phyloP scores from a whole-genome alignment of 2,797 vertebrate genomes.

The Eulemur rubriventer region DNA sequence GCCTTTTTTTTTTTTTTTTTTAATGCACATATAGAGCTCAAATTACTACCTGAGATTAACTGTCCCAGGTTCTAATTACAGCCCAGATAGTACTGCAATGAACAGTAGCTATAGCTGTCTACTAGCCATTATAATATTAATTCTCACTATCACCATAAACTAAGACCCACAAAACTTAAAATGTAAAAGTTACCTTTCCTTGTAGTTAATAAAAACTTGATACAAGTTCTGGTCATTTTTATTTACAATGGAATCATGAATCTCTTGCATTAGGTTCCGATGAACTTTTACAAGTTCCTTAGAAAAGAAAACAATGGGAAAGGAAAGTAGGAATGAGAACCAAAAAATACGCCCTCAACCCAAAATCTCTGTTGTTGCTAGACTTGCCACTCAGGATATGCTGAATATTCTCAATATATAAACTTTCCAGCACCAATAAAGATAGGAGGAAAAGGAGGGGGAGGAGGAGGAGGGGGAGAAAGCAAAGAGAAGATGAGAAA shows the following conservation, averaged over 20 bases:
- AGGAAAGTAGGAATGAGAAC: conserved; percentile 18
- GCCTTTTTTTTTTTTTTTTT: neutral
- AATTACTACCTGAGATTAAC: neutral
- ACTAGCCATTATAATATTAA: neutral
- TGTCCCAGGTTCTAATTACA: neutral
- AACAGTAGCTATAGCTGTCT: neutral
- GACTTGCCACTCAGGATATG: neutral
- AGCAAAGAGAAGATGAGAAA: too few relatives aligned
- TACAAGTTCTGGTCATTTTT: conserved; percentile 95
- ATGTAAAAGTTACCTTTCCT: conserved; percentile 92
- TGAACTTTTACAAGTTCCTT: conserved; percentile 97
- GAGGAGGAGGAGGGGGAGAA: neutral
- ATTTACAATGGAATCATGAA: conserved; percentile 93
- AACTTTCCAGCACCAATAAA: conserved; percentile 29
- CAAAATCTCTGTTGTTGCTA: neutral
- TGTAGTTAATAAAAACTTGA: conserved; percentile 96
- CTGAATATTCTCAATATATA: neutral
- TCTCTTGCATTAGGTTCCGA: conserved; percentile 92
- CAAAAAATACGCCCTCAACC: neutral
- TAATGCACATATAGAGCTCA: neutral
- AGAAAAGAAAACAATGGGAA: conserved; percentile 72
- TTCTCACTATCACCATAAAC: neutral
- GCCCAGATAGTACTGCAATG: neutral
- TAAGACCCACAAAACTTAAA: neutral
- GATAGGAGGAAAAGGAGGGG: neutral